These are phyloP conservation scores for Channa striata DNA, from an alignment of 2,797 vertebrate species.

Conservation along the genomic window DNA sequence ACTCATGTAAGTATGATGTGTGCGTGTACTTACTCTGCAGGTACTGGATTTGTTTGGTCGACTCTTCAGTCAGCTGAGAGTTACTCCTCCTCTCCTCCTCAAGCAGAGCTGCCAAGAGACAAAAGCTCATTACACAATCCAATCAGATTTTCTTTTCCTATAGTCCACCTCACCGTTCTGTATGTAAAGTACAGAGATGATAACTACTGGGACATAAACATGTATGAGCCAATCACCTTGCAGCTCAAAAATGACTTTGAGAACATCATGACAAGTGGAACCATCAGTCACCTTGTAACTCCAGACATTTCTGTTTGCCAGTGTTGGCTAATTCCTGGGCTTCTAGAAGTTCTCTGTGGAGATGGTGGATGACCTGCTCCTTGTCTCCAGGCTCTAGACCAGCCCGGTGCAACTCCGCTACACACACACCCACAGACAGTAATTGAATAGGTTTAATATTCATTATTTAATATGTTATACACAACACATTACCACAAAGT, in stretches of 20 bases:
- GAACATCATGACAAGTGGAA: not conserved
- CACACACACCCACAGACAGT: conserved; percentile 11
- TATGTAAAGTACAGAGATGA: too few species aligned
- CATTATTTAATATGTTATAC: not conserved
- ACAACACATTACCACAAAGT: not conserved
- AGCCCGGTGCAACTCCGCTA: conserved; percentile 92
- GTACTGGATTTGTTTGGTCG: conserved; percentile 95
- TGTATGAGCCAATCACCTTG: too few species aligned
- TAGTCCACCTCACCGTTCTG: too few species aligned
- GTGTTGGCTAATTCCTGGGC: conserved; percentile 96
- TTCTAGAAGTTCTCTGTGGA: conserved; percentile 93
- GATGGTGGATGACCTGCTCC: conserved; percentile 94
- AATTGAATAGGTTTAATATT: too few species aligned
- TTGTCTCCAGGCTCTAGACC: conserved; percentile 91
- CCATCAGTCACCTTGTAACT: conserved; percentile 92
- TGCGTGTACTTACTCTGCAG: conserved; percentile 90
- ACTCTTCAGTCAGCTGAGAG: conserved; percentile 92
- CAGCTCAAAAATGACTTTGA: not conserved
- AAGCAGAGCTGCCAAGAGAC: conserved; percentile 86
- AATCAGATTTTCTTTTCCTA: too few species aligned
- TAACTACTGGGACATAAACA: too few species aligned
- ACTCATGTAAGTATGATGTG: not conserved
- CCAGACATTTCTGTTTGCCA: conserved; percentile 95
- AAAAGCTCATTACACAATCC: not conserved
- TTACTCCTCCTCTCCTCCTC: conserved; percentile 95